Percentiles rank a stretch among this genome's conserved stretches.
Evolutionary conservation across 2,113 vertebrate species (phyloP).

Genomic region (Nycticryphes semicollaris): DNA sequence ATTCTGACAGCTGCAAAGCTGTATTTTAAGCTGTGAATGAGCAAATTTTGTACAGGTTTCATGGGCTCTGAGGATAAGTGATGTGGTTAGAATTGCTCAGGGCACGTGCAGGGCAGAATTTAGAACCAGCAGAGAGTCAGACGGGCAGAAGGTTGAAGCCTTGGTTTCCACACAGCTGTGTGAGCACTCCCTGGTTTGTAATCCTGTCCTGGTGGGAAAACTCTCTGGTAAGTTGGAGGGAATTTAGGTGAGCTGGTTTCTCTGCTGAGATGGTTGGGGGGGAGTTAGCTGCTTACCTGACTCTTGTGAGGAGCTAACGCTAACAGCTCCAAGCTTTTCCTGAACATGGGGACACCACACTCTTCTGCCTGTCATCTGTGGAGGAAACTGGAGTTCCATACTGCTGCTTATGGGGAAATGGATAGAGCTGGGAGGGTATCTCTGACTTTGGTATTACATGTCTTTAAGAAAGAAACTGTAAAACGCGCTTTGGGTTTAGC

Average conservation of each 20-base stretch:
- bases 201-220: not conserved
- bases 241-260: not conserved
- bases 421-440: not conserved
- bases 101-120: not conserved
- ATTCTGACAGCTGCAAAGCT: not conserved
- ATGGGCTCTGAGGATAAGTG: not conserved
- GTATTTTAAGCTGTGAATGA: not conserved
- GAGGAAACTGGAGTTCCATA: not conserved
- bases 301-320: not conserved
- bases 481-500: not conserved
- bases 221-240: not conserved
- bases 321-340: not conserved
- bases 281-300: not conserved
- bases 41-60: not conserved
- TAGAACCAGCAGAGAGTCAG: not conserved
- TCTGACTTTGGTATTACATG: not conserved
- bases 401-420: not conserved
- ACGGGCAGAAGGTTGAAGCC: not conserved
- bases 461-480: not conserved
- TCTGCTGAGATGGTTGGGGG: not conserved
- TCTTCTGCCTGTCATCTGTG: not conserved
- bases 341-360: rapidly evolving
- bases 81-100: not conserved
- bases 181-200: not conserved
- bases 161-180: not conserved